Conservation (phyloP, 2,888 invertebrate genomes). For the Andricus curvator region DNA sequence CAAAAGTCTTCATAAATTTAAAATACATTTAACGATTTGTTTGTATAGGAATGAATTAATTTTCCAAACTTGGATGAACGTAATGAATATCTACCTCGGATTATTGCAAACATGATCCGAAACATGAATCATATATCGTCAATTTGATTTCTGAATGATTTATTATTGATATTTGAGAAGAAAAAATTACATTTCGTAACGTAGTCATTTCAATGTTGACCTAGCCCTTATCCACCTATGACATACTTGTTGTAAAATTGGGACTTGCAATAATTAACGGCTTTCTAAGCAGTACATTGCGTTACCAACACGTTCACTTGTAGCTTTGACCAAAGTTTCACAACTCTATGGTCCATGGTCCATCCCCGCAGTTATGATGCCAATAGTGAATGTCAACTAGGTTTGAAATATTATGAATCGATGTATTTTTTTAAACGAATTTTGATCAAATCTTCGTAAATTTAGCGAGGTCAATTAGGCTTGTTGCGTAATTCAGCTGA, state of each 20-base stretch:
- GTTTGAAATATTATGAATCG: neutral
- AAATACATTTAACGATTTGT: too few relatives aligned
- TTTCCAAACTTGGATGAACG: too few relatives aligned
- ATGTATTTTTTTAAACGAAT: neutral
- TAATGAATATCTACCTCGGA: too few relatives aligned
- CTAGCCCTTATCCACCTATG: neutral
- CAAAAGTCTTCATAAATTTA: too few relatives aligned
- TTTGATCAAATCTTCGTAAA: neutral
- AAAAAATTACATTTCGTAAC: neutral
- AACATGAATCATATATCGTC: neutral
- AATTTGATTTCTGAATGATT: neutral
- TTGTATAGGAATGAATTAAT: too few relatives aligned
- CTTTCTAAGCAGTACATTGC: constrained; percentile 14
- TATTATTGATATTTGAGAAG: neutral
- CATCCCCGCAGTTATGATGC: neutral
- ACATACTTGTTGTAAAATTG: neutral
- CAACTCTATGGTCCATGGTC: constrained; percentile 33
- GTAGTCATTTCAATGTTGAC: neutral
- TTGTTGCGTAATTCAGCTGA: neutral
- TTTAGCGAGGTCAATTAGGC: neutral
- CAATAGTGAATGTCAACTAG: constrained; percentile 22
- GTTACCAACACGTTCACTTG: constrained; percentile 16
- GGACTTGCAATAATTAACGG: neutral
- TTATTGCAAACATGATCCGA: too few relatives aligned
- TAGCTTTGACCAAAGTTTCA: constrained; percentile 26